These are phyloP conservation scores for Drosophila tropicalis DNA, from an alignment of 1,140 invertebrate species.

Conservation along the genomic window DNA sequence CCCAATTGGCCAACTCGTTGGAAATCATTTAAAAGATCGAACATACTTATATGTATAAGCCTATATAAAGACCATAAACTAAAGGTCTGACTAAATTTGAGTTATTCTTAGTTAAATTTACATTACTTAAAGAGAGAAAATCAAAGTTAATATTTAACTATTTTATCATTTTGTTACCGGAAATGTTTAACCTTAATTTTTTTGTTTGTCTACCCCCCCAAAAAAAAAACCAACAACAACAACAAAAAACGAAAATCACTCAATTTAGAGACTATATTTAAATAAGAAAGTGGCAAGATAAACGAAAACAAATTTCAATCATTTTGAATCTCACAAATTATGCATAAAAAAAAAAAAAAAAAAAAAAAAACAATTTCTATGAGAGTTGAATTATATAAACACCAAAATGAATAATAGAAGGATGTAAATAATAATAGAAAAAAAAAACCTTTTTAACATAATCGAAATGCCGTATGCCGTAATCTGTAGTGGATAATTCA, in stretches of 20 bases:
- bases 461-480: constrained; percentile 25
- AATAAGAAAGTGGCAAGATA: constrained; percentile 26
- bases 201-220: neutral
- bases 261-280: neutral
- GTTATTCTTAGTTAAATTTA: too few species aligned
- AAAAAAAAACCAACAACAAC: too few species aligned
- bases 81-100: too few species aligned
- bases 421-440: constrained; percentile 41
- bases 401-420: constrained; percentile 36
- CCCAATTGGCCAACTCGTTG: too few species aligned
- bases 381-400: constrained; percentile 59
- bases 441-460: constrained; percentile 56
- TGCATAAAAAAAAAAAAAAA: too few species aligned
- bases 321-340: constrained; percentile 37
- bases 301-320: neutral
- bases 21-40: too few species aligned
- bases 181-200: neutral
- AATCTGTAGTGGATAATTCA: neutral
- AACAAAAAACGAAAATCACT: neutral
- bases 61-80: too few species aligned
- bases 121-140: too few species aligned
- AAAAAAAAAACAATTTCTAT: constrained; percentile 47
- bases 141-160: neutral
- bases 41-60: too few species aligned
- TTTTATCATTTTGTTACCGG: neutral